A percentile compares a stretch with the other conserved stretches of the same genome.
phyloP scores from a whole-genome alignment of 2,888 invertebrate genomes.

The Melieria omissa region DNA sequence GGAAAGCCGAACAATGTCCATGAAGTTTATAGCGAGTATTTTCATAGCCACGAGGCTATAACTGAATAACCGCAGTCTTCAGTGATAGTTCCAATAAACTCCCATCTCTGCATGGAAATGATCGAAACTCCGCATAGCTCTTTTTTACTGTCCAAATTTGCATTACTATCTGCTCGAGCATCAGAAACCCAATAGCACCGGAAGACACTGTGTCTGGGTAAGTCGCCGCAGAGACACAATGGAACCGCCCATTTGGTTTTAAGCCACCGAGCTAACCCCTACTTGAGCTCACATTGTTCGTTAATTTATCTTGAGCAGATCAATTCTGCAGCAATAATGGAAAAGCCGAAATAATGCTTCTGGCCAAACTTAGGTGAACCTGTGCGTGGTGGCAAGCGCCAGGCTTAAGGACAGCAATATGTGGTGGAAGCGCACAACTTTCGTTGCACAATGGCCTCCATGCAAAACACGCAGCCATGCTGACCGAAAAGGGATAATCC shows the following conservation, averaged over 20 bases:
- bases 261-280: conserved; percentile 12
- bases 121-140: not conserved
- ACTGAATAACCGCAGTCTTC: too few relatives aligned
- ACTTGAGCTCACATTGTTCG: conserved; percentile 31
- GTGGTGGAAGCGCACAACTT: too few relatives aligned
- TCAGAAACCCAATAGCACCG: conserved; percentile 38
- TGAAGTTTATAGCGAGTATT: too few relatives aligned
- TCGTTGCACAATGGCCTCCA: conserved; percentile 36
- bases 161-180: not conserved
- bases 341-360: conserved; percentile 1
- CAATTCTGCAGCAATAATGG: conserved; percentile 48
- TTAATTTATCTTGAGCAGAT: conserved; percentile 62
- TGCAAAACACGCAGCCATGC: conserved; percentile 26
- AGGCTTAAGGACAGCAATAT: conserved; percentile 24
- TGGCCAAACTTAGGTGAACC: not conserved
- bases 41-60: too few relatives aligned
- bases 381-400: conserved; percentile 36
- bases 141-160: not conserved
- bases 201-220: conserved; percentile 46
- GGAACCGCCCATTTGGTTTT: too few relatives aligned
- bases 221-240: conserved; percentile 13
- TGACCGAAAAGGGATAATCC: conserved; percentile 36
- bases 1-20: too few relatives aligned
- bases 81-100: not conserved
- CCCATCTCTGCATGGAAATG: not conserved